Conservation (phyloP, 1,140 invertebrate species). For the Drosophila quadrilineata region DNA sequence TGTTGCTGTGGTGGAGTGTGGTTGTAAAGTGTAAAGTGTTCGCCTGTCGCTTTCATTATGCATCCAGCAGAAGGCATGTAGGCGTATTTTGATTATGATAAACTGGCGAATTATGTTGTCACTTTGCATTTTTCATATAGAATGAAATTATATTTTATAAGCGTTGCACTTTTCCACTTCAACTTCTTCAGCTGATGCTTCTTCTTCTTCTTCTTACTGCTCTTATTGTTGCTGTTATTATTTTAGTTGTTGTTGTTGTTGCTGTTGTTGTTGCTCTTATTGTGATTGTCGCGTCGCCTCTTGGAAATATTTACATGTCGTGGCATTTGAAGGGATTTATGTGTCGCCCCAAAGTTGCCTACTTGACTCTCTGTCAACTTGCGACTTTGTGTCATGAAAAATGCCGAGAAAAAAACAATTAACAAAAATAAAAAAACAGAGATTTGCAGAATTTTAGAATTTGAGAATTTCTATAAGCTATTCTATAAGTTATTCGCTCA, state of each 20-base stretch:
- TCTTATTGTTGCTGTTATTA: slow-evolving; percentile 4
- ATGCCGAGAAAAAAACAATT: slow-evolving; percentile 38
- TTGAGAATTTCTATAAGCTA: slow-evolving; percentile 38
- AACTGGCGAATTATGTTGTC: slow-evolving; percentile 81
- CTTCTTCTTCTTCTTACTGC: slow-evolving; percentile 5
- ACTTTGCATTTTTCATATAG: slow-evolving; percentile 80
- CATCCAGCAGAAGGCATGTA: slow-evolving; percentile 63
- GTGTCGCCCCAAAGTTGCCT: slow-evolving; percentile 47
- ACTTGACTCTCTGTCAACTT: slow-evolving; percentile 42
- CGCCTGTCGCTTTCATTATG: slow-evolving; percentile 58
- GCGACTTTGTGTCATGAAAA: slow-evolving; percentile 57
- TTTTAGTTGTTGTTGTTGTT: neutral
- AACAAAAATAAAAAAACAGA: too few relatives aligned
- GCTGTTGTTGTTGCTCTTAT: slow-evolving; percentile 13
- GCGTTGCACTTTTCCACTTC: slow-evolving; percentile 18
- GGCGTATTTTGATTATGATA: slow-evolving; percentile 81
- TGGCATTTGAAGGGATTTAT: slow-evolving; percentile 75
- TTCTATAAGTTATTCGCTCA: too few relatives aligned
- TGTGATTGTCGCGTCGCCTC: slow-evolving; percentile 46
- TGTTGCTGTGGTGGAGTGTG: slow-evolving; percentile 49
- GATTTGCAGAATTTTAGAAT: slow-evolving; percentile 21
- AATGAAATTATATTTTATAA: slow-evolving; percentile 79
- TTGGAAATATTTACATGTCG: slow-evolving; percentile 69
- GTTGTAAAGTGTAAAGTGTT: slow-evolving; percentile 67
- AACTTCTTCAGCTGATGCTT: neutral